Base-by-base conservation (phyloP, 2,797 vertebrate genomes). In the Buceros bicornis region DNA sequence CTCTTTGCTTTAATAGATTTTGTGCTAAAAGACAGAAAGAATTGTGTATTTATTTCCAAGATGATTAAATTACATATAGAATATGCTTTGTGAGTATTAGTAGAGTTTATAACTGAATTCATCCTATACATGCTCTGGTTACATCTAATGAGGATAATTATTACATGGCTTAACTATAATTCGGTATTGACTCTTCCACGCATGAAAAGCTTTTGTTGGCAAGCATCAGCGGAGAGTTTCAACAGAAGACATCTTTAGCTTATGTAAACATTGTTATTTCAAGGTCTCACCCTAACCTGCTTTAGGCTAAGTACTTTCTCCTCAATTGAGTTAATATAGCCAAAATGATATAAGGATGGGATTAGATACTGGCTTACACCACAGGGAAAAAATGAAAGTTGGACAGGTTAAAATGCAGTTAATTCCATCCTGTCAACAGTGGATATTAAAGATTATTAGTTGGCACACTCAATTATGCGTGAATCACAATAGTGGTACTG, bases 341-440 rank as follows among this genome's bases (percentile, higher is more conserved):
- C 95, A 95, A 64, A 89, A 97, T 91, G 96, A 96, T 98, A 99
- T 98, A 97, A 97, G 98, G 98, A 98, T 90, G 87, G 98, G 98
- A 99, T 99, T 99, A 99, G 97, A 98, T 97, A 97, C 96, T 95
- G 61, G 97, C 97, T 99, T 98, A 98, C 98, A 99, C 98, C 97
- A 96, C 89, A 45, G 91, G 93, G 95, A 98, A 97, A 98, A 98
- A 98, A 98, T 88, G 97, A 98, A 98, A 98, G 98, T 98, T 98
- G 97, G 95, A 97, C 83, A 95, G 74, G 96, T 94, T 98, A 99
- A 98, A 99, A 99, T 98, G 98, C 96, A 87, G 98, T 98, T 99
- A 99, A 99, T 99, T 99, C 99, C 98, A 97, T 98, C 98, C 99
- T 99, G 99, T 99, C 99, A 99, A 98, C 99, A 89, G 98, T 99